These are phyloP conservation scores for Drosophila bifasciata DNA, from an alignment of 1,140 invertebrate genomes.

Conservation along the genomic window DNA sequence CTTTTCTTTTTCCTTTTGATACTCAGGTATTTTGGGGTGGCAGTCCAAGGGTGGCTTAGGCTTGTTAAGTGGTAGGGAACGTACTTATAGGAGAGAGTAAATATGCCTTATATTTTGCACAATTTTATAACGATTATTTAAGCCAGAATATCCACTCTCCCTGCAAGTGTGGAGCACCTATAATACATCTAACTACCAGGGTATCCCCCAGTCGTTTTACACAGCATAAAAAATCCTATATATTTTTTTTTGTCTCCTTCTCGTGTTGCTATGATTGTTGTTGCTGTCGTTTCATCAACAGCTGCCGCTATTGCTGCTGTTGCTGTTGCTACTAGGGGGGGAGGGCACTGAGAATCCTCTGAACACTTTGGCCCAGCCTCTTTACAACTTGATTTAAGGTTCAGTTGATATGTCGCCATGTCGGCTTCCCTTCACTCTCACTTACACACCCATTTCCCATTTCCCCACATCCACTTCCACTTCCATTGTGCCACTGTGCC, in stretches of 20 bases:
- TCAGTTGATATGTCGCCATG: conserved; percentile 72
- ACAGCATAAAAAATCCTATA: conserved; percentile 1
- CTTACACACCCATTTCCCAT: too few species aligned
- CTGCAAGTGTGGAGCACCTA: too few species aligned
- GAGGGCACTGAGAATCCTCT: conserved; percentile 29
- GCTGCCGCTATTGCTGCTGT: conserved; percentile 46
- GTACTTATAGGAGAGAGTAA: too few species aligned
- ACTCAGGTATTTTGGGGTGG: not conserved
- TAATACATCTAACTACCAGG: not conserved
- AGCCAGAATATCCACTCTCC: too few species aligned
- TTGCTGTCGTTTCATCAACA: conserved; percentile 74
- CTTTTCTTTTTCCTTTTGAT: conserved; percentile 17
- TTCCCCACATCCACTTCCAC: conserved; percentile 13
- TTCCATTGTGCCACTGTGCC: conserved; percentile 4
- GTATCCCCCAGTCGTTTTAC: conserved; percentile 18
- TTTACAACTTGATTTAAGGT: conserved; percentile 81
- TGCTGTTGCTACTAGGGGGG: not conserved
- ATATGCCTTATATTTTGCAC: too few species aligned
- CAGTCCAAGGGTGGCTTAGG: too few species aligned
- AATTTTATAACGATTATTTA: too few species aligned
- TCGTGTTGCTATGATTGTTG: conserved; percentile 48
- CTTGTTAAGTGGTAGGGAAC: too few species aligned
- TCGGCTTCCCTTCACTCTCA: conserved; percentile 16
- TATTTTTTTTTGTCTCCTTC: conserved; percentile 32
- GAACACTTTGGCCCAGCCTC: conserved; percentile 65